phyloP scores from a whole-genome alignment of 2,888 invertebrate species.

The Onchidella celtica region DNA sequence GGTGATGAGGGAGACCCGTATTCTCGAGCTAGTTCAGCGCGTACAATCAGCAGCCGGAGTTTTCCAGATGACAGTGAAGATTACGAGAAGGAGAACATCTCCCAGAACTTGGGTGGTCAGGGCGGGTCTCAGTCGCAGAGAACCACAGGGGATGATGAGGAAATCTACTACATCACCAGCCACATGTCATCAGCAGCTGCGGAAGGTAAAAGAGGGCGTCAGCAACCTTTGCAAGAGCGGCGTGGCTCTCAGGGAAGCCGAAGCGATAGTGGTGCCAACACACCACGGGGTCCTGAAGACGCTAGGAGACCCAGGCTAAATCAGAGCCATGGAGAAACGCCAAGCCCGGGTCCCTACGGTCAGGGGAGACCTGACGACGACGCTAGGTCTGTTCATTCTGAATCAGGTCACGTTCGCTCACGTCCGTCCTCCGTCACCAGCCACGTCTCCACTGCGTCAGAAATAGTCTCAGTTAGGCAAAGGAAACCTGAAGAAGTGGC shows the following conservation, averaged over 20 bases:
- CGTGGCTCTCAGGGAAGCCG: background rate
- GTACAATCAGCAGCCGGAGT: constrained; percentile 69
- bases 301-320: constrained; percentile 43
- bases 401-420: constrained; percentile 49
- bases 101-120: constrained; percentile 25
- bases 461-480: constrained; percentile 34
- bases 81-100: constrained; percentile 51
- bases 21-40: constrained; percentile 55
- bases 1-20: background rate
- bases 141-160: constrained; percentile 60
- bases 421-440: constrained; percentile 53
- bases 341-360: background rate
- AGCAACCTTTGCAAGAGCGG: background rate
- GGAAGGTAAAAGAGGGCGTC: background rate
- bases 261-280: constrained; percentile 37
- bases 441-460: constrained; percentile 48
- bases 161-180: constrained; percentile 66
- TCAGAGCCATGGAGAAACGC: background rate
- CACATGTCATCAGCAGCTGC: constrained; percentile 55
- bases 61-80: constrained; percentile 64
- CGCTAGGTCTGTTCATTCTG: constrained; percentile 45
- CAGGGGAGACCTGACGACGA: background rate
- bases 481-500: constrained; percentile 48
- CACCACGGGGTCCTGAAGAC: constrained; percentile 26
- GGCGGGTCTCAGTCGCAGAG: constrained; percentile 20